A percentile compares a stretch with the other conserved stretches of the same genome.
phyloP scores from a whole-genome alignment of 1,140 invertebrate genomes.

The Nasonia longicornis region DNA sequence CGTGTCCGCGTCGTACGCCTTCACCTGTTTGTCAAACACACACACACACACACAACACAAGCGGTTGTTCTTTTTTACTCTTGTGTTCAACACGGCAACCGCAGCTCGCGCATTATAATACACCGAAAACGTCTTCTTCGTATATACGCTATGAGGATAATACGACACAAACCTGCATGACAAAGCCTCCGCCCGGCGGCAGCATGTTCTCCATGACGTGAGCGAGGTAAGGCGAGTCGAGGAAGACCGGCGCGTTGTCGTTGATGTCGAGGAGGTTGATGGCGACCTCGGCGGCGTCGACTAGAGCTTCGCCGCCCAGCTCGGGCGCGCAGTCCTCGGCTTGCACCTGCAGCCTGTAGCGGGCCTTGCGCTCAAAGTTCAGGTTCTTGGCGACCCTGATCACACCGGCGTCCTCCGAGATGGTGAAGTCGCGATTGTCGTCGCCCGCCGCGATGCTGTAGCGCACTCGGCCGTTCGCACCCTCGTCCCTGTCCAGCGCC shows the following conservation, averaged over 20 bases:
- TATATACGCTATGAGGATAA: background rate
- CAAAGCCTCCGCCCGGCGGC: conserved; percentile 80
- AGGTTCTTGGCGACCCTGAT: conserved; percentile 90
- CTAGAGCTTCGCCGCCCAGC: conserved; percentile 71
- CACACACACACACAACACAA: too few relatives aligned
- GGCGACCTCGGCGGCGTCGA: conserved; percentile 73
- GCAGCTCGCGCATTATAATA: too few relatives aligned
- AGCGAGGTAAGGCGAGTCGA: conserved; percentile 90
- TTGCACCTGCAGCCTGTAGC: conserved; percentile 85
- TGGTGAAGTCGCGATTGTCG: conserved; percentile 89
- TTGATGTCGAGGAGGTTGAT: conserved; percentile 89
- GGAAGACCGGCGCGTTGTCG: conserved; percentile 93
- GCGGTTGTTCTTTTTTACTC: too few relatives aligned
- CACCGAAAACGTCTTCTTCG: too few relatives aligned
- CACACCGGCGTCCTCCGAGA: conserved; percentile 89
- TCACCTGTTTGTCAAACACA: conserved; percentile 70
- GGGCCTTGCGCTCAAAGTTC: conserved; percentile 89
- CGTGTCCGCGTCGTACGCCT: conserved; percentile 91
- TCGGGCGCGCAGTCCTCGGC: conserved; percentile 89
- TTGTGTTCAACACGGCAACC: too few relatives aligned
- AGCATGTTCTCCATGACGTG: conserved; percentile 93
- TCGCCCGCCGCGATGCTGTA: conserved; percentile 92
- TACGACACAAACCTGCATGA: conserved; percentile 69
- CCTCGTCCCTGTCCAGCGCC: conserved; percentile 92
- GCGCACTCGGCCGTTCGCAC: conserved; percentile 86